Conservation (phyloP, 2,888 invertebrate genomes). For the Drosophila neotestacea region DNA sequence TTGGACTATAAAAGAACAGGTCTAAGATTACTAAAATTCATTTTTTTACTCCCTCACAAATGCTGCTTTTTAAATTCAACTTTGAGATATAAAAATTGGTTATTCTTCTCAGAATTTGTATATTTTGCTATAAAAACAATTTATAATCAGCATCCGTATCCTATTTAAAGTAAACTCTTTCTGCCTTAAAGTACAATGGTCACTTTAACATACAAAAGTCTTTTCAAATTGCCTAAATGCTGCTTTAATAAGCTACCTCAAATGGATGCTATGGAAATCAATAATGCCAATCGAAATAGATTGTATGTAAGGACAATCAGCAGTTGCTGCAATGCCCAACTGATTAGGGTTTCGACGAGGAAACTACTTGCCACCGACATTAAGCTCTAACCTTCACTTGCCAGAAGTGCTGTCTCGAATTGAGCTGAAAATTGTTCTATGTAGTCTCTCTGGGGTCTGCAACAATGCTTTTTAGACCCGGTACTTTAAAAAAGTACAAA, state of each 20-base stretch:
- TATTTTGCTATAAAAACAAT: background rate
- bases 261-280: constrained; percentile 25
- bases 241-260: background rate
- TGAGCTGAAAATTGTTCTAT: constrained; percentile 46
- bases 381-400: background rate
- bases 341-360: constrained; percentile 37
- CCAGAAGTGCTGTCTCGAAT: constrained; percentile 49
- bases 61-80: no score
- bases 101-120: no score
- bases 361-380: background rate
- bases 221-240: background rate
- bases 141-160: background rate
- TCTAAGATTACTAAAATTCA: no score
- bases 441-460: background rate
- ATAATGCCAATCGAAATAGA: constrained; percentile 33
- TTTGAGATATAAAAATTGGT: no score
- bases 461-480: background rate
- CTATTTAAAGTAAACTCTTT: no score
- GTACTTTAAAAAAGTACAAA: no score
- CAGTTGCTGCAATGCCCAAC: constrained; percentile 12
- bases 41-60: no score
- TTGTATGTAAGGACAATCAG: constrained; percentile 18
- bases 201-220: background rate
- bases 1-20: no score
- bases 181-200: background rate